Evolutionary conservation across 2,797 vertebrate genomes (phyloP).

Genomic region (Sebastes baramenuke): DNA sequence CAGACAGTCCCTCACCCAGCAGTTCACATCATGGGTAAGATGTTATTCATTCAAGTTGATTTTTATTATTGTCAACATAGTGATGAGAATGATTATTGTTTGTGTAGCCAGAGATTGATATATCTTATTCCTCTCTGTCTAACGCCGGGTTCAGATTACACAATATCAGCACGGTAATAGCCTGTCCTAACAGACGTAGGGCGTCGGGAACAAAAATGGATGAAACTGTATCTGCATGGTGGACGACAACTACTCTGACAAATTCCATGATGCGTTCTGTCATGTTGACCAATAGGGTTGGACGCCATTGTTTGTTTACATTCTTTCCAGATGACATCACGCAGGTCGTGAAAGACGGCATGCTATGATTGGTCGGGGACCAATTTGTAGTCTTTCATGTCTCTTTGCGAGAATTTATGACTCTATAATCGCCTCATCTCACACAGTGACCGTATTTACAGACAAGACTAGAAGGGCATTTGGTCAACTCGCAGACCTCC

Average conservation of each 20-base stretch:
- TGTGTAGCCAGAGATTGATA: background rate
- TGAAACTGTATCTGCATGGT: background rate
- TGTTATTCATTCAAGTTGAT: background rate
- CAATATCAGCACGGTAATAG: background rate
- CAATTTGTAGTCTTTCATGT: background rate
- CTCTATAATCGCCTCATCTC: background rate
- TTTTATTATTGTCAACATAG: background rate
- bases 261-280: background rate
- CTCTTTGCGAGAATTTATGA: background rate
- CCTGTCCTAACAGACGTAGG: rapidly evolving
- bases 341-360: too few species aligned
- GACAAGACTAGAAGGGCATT: background rate
- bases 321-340: background rate
- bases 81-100: background rate
- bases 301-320: background rate
- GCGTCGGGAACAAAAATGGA: background rate
- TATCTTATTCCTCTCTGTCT: background rate
- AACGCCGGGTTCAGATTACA: background rate
- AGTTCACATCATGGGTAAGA: slow-evolving; percentile 91
- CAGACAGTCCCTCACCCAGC: slow-evolving; percentile 90
- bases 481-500: too few species aligned
- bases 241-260: background rate
- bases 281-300: background rate
- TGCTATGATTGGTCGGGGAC: too few species aligned
- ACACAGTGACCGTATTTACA: background rate